phyloP scores from a whole-genome alignment of 2,888 invertebrate genomes.

The Thumatha senex region DNA sequence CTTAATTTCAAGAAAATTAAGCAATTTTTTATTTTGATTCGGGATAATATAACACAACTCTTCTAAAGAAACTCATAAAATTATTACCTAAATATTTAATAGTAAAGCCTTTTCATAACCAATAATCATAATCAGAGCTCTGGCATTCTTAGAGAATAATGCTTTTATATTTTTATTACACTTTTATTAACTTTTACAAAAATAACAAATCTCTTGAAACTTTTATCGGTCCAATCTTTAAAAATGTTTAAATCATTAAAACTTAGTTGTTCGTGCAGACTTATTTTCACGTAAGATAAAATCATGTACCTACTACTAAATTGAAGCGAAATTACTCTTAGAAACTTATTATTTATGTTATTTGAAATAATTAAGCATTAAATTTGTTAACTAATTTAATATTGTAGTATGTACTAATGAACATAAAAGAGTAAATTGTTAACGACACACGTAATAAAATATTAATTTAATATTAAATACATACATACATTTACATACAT shows the following conservation, averaged over 20 bases:
- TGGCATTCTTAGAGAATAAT: not conserved
- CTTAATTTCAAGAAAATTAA: no score
- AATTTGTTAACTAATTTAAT: slow-evolving; percentile 17
- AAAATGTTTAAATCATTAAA: slow-evolving; percentile 28
- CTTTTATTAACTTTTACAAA: slow-evolving; percentile 9
- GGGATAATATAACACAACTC: no score
- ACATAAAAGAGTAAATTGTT: slow-evolving; percentile 32
- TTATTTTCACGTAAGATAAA: slow-evolving; percentile 15
- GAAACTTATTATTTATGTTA: slow-evolving; percentile 16
- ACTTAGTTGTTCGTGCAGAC: slow-evolving; percentile 22
- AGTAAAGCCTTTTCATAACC: not conserved
- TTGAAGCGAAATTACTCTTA: slow-evolving; percentile 23
- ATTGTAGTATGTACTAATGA: slow-evolving; percentile 22
- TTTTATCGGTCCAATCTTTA: slow-evolving; percentile 14
- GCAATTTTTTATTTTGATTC: no score
- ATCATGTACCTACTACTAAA: slow-evolving; percentile 19
- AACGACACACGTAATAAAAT: slow-evolving; percentile 34
- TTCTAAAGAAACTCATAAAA: no score
- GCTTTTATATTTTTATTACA: not conserved
- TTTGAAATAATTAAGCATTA: slow-evolving; percentile 19
- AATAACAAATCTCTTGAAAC: slow-evolving; percentile 24
- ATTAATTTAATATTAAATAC: slow-evolving; percentile 36
- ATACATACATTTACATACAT: no score
- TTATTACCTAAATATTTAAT: no score
- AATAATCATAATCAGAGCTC: not conserved